phyloP scores from a whole-genome alignment of 1,140 invertebrate genomes.

The Drosophila nigromelanica region DNA sequence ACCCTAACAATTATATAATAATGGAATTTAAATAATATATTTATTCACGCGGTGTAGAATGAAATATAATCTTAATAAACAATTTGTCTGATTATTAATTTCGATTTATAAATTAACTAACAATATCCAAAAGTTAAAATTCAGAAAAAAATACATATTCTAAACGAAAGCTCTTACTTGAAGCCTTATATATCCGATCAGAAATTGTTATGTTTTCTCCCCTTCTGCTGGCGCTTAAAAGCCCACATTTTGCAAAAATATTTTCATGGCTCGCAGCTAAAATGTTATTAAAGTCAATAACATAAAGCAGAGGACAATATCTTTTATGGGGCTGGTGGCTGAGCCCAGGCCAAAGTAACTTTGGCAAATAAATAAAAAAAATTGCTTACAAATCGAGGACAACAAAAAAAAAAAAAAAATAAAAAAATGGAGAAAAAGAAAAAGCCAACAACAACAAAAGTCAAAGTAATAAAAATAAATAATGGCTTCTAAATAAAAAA shows the following conservation, averaged over 20 bases:
- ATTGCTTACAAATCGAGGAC: conserved; percentile 60
- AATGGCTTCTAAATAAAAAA: conserved; percentile 58
- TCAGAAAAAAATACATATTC: too few species aligned
- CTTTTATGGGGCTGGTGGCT: conserved; percentile 2
- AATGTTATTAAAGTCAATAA: conserved; percentile 76
- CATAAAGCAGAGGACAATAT: conserved; percentile 59
- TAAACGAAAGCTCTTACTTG: too few species aligned
- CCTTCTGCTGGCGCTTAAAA: neutral
- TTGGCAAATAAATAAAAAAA: conserved; percentile 67
- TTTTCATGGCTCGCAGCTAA: conserved; percentile 67
- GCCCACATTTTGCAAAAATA: conserved; percentile 64
- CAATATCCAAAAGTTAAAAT: too few species aligned
- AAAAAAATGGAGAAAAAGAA: conserved; percentile 63
- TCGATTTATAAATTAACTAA: too few species aligned
- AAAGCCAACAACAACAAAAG: conserved; percentile 18
- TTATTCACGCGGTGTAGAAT: too few species aligned
- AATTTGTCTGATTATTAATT: too few species aligned
- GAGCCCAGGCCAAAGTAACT: conserved; percentile 26
- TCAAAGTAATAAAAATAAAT: conserved; percentile 71
- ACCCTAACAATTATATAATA: too few species aligned
- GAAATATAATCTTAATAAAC: too few species aligned
- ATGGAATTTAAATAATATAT: too few species aligned
- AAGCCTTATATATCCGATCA: too few species aligned
- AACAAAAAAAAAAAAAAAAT: conserved; percentile 48
- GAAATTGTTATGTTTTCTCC: neutral